Base-by-base conservation (phyloP, 2,797 vertebrate species). In the Ctenopoma kingsleyae region DNA sequence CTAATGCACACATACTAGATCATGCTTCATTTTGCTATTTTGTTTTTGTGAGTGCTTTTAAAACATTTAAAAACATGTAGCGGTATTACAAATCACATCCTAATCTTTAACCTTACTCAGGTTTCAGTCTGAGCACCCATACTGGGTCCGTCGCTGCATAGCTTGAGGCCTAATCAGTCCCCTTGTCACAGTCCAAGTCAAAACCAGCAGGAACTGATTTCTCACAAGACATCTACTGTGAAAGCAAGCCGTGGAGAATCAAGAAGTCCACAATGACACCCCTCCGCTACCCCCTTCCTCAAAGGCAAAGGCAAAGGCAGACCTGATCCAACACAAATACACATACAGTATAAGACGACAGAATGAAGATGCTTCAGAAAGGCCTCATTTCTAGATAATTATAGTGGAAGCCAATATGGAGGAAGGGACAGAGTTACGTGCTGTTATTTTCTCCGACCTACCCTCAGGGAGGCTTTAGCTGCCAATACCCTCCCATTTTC, bases 351-450 rank as follows among this genome's bases (percentile, higher is more conserved):
- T 0, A 46, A 46, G 47, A 59, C 10, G 5, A 59, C 49, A 62
- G 35, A 67, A 66, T 59, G 41, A 64, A 44, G 66, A 71, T 49
- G 54, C 56, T 81, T 79, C 71, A 71, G 65, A 78, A 75, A 73
- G 64, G 69, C 78, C 81, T 77, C n/a, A 81, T 85, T 88, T 81
- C 74, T 72, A 76, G 72, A 85, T 92, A 92, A 93, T 93, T 93
- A 91, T 38, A 88, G 85, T 81, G 84, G 80, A 91, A 89, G 81
- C 44, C 67, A 78, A 89, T 82, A 85, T 81, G 57, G 72, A 82
- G 86, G 83, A 91, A 91, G 84, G 86, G 81, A 90, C 83, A 83
- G 70, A 66, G 75, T 74, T 76, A 80, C 44, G 71, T 71, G 76
- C 55, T 55, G 80, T 89, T 79, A 85, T 91, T 84, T 86, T 49